These are phyloP conservation scores for Actias luna DNA, from an alignment of 2,888 invertebrate species.

Conservation along the genomic window DNA sequence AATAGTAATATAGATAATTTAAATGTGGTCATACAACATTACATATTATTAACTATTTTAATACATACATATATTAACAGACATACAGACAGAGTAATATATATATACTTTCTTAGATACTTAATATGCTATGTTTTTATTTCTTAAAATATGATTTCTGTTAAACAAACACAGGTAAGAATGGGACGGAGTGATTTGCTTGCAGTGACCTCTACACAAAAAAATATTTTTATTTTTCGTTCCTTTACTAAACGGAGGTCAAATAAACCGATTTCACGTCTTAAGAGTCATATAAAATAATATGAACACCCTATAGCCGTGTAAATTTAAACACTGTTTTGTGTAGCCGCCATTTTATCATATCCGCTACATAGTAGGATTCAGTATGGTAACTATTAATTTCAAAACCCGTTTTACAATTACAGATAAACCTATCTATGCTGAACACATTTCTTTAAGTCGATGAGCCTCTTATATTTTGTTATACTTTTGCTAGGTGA, in stretches of 20 bases:
- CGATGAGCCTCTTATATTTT: background rate
- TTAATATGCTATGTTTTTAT: conserved; percentile 6
- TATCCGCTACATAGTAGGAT: conserved; percentile 62
- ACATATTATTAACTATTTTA: background rate
- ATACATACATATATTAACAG: background rate
- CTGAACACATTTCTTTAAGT: conserved; percentile 28
- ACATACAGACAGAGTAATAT: conserved; percentile 11
- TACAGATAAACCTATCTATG: conserved; percentile 48
- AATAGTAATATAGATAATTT: too few species aligned
- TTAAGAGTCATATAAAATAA: background rate
- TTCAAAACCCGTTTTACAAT: conserved; percentile 71
- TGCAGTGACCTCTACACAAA: conserved; percentile 51
- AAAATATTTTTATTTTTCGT: background rate
- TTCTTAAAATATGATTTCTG: conserved; percentile 13
- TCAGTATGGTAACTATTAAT: conserved; percentile 75
- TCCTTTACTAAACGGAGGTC: background rate
- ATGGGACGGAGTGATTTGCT: conserved; percentile 58
- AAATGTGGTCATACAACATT: background rate
- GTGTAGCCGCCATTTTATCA: conserved; percentile 45
- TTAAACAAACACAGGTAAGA: conserved; percentile 47
- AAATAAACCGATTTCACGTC: background rate
- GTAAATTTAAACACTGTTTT: conserved; percentile 15
- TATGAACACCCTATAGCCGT: background rate
- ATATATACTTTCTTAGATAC: background rate
- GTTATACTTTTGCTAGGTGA: background rate